These are phyloP conservation scores for Lochmaea crataegi DNA, from an alignment of 2,888 invertebrate species.

Conservation along the genomic window DNA sequence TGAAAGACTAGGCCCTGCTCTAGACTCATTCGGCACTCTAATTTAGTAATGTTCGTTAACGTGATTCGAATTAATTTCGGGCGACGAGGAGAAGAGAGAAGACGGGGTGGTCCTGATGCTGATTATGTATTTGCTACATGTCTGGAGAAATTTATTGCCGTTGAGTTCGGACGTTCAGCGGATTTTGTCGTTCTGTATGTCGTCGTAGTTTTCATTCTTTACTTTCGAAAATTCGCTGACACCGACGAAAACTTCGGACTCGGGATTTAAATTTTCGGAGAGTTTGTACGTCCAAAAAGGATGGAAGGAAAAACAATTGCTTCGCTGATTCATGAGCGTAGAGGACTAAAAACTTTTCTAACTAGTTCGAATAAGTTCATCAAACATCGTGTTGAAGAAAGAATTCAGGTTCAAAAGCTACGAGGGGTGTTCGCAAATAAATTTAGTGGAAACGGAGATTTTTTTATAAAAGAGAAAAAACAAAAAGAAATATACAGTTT, in stretches of 20 bases:
- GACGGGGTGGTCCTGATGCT: slow-evolving; percentile 47
- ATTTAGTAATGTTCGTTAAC: slow-evolving; percentile 65
- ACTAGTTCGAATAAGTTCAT: not conserved
- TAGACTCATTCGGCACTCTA: slow-evolving; percentile 56
- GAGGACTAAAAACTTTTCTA: not conserved
- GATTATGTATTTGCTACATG: slow-evolving; percentile 65
- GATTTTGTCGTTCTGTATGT: slow-evolving; percentile 41
- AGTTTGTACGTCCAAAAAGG: slow-evolving; percentile 10
- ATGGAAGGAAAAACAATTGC: slow-evolving; percentile 4
- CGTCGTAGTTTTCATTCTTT: slow-evolving; percentile 31
- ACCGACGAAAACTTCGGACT: slow-evolving; percentile 25
- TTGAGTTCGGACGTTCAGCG: slow-evolving; percentile 49
- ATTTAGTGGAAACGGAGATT: too few species aligned
- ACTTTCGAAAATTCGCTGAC: slow-evolving; percentile 32
- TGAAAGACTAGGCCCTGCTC: slow-evolving; percentile 50
- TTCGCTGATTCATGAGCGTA: not conserved
- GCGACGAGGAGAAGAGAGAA: slow-evolving; percentile 46
- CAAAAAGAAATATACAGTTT: too few species aligned
- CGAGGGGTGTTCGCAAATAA: too few species aligned
- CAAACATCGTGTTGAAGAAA: not conserved
- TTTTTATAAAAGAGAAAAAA: too few species aligned
- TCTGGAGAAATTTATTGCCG: slow-evolving; percentile 61
- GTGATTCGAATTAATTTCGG: slow-evolving; percentile 65
- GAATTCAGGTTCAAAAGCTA: not conserved
- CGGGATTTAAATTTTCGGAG: slow-evolving; percentile 15